Percentiles rank a stretch among this genome's conserved stretches.
These are phyloP conservation scores for Parambassis ranga DNA, from an alignment of 2,797 vertebrate genomes.

Conservation along the genomic window DNA sequence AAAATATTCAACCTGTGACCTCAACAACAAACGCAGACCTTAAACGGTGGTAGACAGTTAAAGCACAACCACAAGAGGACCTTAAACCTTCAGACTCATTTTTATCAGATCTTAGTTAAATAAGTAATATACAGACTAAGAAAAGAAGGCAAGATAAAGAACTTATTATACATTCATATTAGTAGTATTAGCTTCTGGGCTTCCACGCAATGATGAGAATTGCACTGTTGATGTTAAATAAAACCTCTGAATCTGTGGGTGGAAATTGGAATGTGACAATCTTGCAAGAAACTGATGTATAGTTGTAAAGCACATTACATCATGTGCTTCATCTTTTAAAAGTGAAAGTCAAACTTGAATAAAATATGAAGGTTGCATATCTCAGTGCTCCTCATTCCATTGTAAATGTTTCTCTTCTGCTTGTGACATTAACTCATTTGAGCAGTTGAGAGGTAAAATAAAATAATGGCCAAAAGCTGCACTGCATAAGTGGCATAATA, in stretches of 20 bases:
- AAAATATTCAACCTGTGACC: constrained; percentile 12
- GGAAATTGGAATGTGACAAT: not conserved
- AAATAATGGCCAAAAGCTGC: not conserved
- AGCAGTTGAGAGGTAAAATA: not conserved
- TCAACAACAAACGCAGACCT: constrained; percentile 8
- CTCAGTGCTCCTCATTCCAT: too few species aligned
- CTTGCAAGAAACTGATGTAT: not conserved
- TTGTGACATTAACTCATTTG: not conserved
- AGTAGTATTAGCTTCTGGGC: too few species aligned
- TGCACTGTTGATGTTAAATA: not conserved
- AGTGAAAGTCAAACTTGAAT: too few species aligned
- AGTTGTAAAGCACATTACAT: not conserved
- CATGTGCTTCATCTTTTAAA: not conserved
- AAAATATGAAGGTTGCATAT: too few species aligned
- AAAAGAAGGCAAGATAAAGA: too few species aligned
- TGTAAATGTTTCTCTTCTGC: not conserved
- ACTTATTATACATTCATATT: too few species aligned
- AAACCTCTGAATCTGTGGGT: not conserved
- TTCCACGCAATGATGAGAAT: too few species aligned
- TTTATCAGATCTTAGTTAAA: too few species aligned
- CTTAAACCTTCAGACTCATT: too few species aligned
- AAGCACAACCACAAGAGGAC: too few species aligned
- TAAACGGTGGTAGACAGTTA: not conserved
- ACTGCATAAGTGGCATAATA: not conserved
- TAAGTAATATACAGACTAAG: too few species aligned